Base-by-base conservation (phyloP, 2,113 vertebrate species). In the Leiothrix lutea region DNA sequence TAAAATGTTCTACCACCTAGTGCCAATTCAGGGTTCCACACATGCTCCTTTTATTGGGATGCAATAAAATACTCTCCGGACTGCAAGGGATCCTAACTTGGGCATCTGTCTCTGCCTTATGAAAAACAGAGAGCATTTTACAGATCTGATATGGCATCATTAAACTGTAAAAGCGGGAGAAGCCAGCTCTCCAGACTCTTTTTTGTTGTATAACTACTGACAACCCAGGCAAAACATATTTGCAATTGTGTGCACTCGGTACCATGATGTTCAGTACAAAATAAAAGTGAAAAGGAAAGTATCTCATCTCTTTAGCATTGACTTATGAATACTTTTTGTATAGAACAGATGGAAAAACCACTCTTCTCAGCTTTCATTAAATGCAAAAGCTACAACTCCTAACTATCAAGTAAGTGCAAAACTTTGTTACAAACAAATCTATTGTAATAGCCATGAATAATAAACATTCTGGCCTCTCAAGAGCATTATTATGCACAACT, bases 401-500 rank as follows among this genome's bases (percentile, higher is more conserved):
- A 83, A 36, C 51, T 62, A 45, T 35, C 56, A 75, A 66, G 40
- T 82, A 95, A 85, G 72, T 16, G 2, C 17, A 35, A 88, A 81
- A 79, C 16, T 93, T 86, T 80, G 44, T 12, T 72, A 14, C 51
- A 35, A 4, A 14, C 31, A 24, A 88, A 74, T 26, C 4, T 1
- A 66, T 62, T 88, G n/a, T 82, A 62, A 93, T 47, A 90, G 80
- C 7, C 47, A 66, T 18, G 11, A 82, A 94, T n/a, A 91, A 87
- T 33, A 93, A 94, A 79, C 6, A 83, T 89, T 90, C 42, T 71
- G 36, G 53, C 80, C 80, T 95, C 89, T 94, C 69, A 88, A 93
- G 96, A 97, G 8, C 62, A 65, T 54, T 91, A 38, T 83, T 92
- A 69, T 35, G n/a, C 25, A 40, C 62, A 65, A 66, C 23, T 80